Percentiles rank a stretch among this genome's conserved stretches.
phyloP scores from a whole-genome alignment of 1,140 invertebrate species.

The Atopsyche davidsoni region DNA sequence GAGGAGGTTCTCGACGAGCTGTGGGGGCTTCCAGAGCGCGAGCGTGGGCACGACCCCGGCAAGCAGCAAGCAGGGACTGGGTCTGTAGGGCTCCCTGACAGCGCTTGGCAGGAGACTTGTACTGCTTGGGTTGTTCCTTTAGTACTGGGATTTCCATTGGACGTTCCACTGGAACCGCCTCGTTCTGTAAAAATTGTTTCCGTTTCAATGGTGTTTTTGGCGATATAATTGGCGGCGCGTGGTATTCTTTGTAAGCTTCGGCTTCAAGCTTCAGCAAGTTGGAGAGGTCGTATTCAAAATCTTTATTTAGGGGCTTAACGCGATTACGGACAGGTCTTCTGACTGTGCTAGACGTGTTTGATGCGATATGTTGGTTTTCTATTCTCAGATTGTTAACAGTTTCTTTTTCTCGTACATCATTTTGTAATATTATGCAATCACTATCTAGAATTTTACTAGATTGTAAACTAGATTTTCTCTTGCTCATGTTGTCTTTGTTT shows the following conservation, averaged over 20 bases:
- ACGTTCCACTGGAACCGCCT: constrained; percentile 14
- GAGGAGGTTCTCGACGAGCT: constrained; percentile 16
- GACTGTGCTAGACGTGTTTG: constrained; percentile 30
- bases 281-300: constrained; percentile 63
- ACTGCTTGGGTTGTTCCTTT: constrained; percentile 15
- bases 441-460: neutral
- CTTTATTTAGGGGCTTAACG: constrained; percentile 56
- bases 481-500: too few species aligned
- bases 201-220: constrained; percentile 36
- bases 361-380: constrained; percentile 19
- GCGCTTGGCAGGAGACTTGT: constrained; percentile 9
- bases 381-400: neutral
- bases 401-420: constrained; percentile 5
- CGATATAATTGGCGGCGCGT: constrained; percentile 29
- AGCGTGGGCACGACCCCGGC: constrained; percentile 18
- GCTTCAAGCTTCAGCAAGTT: constrained; percentile 48
- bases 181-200: constrained; percentile 36
- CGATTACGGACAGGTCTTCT: constrained; percentile 56
- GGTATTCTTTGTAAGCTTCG: constrained; percentile 24
- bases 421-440: neutral
- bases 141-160: constrained; percentile 10
- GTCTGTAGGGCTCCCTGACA: constrained; percentile 22
- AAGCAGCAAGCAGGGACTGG: constrained; percentile 12
- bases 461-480: neutral
- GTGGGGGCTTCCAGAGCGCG: constrained; percentile 8